Percentiles rank a stretch among this genome's conserved stretches.
These are phyloP conservation scores for Diarsia rubi DNA, from an alignment of 2,888 invertebrate genomes.

Conservation along the genomic window DNA sequence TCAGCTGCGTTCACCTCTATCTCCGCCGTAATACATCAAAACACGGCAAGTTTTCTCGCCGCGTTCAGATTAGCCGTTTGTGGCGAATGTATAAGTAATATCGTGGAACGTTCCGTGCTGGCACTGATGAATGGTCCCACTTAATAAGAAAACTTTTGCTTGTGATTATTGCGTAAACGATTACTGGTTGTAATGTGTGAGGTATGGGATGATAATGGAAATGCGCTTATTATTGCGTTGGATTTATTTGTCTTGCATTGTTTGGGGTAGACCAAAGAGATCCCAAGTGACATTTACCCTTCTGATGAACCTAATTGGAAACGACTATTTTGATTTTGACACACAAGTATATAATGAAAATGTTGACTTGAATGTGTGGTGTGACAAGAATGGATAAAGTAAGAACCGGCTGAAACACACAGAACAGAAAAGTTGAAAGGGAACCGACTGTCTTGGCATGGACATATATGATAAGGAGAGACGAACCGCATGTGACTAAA, in stretches of 20 bases:
- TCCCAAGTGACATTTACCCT: no score
- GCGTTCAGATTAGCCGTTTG: constrained; percentile 73
- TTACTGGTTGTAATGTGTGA: constrained; percentile 21
- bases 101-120: constrained; percentile 62
- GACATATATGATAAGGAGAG: no score
- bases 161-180: constrained; percentile 52
- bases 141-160: constrained; percentile 56
- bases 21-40: constrained; percentile 69
- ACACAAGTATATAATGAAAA: neutral
- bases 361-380: no score
- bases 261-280: no score
- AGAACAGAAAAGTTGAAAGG: no score
- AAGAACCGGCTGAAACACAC: no score
- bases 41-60: constrained; percentile 66
- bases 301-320: neutral
- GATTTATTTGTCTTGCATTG: constrained; percentile 12
- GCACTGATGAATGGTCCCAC: constrained; percentile 80
- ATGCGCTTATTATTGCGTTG: neutral
- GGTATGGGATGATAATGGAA: constrained; percentile 9
- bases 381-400: no score
- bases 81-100: constrained; percentile 85
- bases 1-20: constrained; percentile 42
- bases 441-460: no score
- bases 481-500: no score
- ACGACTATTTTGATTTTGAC: neutral